Evolutionary conservation across 92 coral and sea anemone genomes (phyloP).

Genomic region (Muricea muricata): DNA sequence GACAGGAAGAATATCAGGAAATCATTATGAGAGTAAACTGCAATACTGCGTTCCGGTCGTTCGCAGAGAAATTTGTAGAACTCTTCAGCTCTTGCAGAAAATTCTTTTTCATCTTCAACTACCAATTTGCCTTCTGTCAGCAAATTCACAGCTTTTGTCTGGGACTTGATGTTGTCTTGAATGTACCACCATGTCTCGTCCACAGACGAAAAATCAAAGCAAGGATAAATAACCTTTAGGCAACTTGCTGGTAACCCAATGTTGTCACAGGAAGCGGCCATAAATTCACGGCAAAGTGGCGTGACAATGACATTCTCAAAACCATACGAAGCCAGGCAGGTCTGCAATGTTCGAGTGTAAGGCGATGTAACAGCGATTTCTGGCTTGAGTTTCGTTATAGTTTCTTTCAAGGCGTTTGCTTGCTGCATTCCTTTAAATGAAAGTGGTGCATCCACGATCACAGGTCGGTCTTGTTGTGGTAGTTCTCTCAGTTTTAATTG

Average conservation of each 20-base stretch:
- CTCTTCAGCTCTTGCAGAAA: conserved; percentile 46
- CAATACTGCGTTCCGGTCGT: conserved; percentile 52
- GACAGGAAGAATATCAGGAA: conserved; percentile 48
- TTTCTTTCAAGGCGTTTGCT: conserved; percentile 40
- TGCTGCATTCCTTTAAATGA: conserved; percentile 57
- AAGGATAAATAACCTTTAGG: conserved; percentile 43
- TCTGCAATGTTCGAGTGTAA: conserved; percentile 56
- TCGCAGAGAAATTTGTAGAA: conserved; percentile 57
- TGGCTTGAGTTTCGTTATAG: conserved; percentile 30
- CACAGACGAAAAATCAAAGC: conserved; percentile 48
- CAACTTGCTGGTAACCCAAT: conserved; percentile 57
- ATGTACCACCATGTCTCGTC: conserved; percentile 68
- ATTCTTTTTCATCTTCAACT: conserved; percentile 40
- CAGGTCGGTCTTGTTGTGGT: conserved; percentile 48
- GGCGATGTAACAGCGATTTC: conserved; percentile 53
- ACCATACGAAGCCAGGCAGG: conserved; percentile 57
- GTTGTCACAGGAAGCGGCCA: conserved; percentile 53
- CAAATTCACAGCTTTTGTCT: conserved; percentile 37
- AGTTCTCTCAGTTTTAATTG: conserved; percentile 16
- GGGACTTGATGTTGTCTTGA: conserved; percentile 47
- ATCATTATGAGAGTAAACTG: conserved; percentile 56
- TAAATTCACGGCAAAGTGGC: conserved; percentile 58
- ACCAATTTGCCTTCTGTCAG: conserved; percentile 44
- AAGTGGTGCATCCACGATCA: conserved; percentile 60
- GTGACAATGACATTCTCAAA: conserved; percentile 40